Base-by-base conservation (phyloP, 2,797 vertebrate genomes). In the Odontamblyopus rebecca region DNA sequence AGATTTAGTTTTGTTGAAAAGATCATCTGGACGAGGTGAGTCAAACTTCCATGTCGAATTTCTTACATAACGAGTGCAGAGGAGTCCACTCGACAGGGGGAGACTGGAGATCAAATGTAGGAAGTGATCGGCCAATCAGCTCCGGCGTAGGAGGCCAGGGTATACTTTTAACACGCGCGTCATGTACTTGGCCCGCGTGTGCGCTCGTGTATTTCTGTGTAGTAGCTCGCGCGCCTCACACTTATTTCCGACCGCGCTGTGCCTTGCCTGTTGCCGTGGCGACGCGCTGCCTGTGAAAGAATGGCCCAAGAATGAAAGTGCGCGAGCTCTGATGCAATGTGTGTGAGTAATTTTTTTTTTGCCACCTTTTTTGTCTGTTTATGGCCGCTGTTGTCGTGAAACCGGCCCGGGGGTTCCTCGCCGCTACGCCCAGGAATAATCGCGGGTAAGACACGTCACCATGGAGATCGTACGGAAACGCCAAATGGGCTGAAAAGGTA, bases 211-310 rank as follows among this genome's bases (percentile, higher is more conserved):
- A 4, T 30, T 69, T n/a, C 32, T 53, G 67, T 41, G 63, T 60
- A 61, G 66, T 13, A 12, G 77, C 67, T 85, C 71, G 75, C 30
- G 18, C 69, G 64, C 73, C 67, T 35, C 66, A 68, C 71, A 69
- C 51, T 63, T 68, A 87, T 82, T 86, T 87, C 70, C 59, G 61
- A 60, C 71, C 32, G 76, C 77, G 71, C 69, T 71, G 71, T 15
- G 65, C 80, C 23, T 67, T 29, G 70, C 85, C 78, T 83, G 89
- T 92, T 91, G 85, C 89, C 81, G 91, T 91, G 86, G 89, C 67
- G 77, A 92, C 87, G 68, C 53, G 69, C 80, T 57, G 73, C 75
- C 83, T 56, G 71, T 75, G 53, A 82, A 88, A 85, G 64, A 72
- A 86, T 78, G 73, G 73, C 72, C 76, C 65, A 87, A 78, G 78